phyloP scores from a whole-genome alignment of 64 coral and sea anemone genomes.

The Actinia tenebrosa region DNA sequence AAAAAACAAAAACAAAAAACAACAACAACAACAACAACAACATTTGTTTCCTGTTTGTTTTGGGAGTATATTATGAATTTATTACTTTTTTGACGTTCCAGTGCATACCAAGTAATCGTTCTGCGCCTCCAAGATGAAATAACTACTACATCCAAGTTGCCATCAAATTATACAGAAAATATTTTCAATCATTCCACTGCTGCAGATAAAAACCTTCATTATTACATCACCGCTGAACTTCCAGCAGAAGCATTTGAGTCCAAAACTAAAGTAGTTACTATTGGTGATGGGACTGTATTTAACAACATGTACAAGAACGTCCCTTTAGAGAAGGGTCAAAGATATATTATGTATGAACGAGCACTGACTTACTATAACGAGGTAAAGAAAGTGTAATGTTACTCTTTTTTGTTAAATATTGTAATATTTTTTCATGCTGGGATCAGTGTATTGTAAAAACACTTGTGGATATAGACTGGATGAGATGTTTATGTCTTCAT shows the following conservation, averaged over 20 bases:
- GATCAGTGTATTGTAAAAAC: too few species aligned
- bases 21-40: too few species aligned
- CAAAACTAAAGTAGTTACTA: background rate
- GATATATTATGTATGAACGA: background rate
- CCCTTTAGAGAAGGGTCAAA: background rate
- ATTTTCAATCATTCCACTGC: background rate
- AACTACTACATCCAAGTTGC: background rate
- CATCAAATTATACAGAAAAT: background rate
- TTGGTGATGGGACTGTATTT: background rate
- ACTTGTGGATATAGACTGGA: too few species aligned
- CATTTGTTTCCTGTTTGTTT: too few species aligned
- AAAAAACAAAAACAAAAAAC: too few species aligned
- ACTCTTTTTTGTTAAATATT: background rate
- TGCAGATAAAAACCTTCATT: background rate
- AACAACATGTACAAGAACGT: background rate
- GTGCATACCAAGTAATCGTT: slow-evolving; percentile 1
- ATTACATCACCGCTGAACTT: background rate
- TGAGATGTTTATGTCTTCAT: too few species aligned
- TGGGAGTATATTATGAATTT: too few species aligned
- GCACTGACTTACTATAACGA: background rate
- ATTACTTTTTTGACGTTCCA: background rate
- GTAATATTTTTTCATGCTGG: background rate
- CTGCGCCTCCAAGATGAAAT: background rate
- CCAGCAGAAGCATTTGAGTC: background rate
- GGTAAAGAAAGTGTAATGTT: background rate